These are phyloP conservation scores for Melanotaenia maccullochi DNA, from an alignment of 2,797 vertebrate species.

Conservation along the genomic window DNA sequence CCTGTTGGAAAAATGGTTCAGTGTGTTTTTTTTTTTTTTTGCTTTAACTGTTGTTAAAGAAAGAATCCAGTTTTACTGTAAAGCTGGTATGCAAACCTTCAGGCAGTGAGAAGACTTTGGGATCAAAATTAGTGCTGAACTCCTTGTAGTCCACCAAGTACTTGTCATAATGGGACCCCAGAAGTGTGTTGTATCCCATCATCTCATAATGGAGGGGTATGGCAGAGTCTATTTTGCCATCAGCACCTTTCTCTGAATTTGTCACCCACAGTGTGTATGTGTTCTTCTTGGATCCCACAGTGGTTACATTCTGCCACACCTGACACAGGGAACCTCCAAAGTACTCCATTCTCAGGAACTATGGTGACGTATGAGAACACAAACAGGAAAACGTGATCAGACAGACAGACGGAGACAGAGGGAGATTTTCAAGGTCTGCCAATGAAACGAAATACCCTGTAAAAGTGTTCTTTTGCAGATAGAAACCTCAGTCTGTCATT, in stretches of 20 bases:
- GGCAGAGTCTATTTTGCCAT: constrained; percentile 45
- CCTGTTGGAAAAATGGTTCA: constrained; percentile 57
- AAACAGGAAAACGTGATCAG: neutral
- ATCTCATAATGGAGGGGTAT: constrained; percentile 85
- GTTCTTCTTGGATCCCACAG: constrained; percentile 82
- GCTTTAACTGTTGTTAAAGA: neutral
- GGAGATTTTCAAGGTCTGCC: too few species aligned
- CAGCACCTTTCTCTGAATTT: constrained; percentile 63
- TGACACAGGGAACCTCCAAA: constrained; percentile 80
- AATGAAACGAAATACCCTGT: neutral
- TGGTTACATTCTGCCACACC: constrained; percentile 85
- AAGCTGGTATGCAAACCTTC: constrained; percentile 68
- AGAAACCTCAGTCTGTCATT: neutral
- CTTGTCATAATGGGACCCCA: constrained; percentile 89
- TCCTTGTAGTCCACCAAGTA: constrained; percentile 84
- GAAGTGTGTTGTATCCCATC: constrained; percentile 86
- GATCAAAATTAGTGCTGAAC: constrained; percentile 74
- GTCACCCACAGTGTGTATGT: constrained; percentile 87
- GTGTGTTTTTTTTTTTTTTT: neutral
- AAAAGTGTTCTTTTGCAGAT: neutral
- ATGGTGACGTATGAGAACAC: neutral
- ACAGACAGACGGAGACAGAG: neutral
- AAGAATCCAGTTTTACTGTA: rapidly evolving
- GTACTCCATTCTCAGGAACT: constrained; percentile 86
- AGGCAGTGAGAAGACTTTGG: constrained; percentile 76